Conservation (phyloP, 2,888 invertebrate species). For the Meandrusa payeni region DNA sequence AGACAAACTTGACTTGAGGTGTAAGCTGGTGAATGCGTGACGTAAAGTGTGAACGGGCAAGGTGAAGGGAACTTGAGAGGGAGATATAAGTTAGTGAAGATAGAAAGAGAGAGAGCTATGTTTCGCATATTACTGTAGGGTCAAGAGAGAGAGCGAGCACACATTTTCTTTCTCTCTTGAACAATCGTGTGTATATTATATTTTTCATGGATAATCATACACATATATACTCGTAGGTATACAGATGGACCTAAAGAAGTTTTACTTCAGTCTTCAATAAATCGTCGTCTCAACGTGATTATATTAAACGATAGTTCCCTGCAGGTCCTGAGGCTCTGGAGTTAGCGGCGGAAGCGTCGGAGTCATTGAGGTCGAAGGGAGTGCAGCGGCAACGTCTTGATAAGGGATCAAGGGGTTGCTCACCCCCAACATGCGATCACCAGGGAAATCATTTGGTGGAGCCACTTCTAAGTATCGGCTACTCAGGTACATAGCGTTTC, state of each 20-base stretch:
- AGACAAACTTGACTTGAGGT: too few relatives aligned
- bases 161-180: too few relatives aligned
- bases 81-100: too few relatives aligned
- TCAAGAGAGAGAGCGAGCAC: too few relatives aligned
- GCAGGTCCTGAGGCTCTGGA: constrained; percentile 87
- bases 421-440: constrained; percentile 63
- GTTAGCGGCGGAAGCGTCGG: constrained; percentile 53
- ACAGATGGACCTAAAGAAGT: constrained; percentile 17
- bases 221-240: background rate
- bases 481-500: constrained; percentile 92
- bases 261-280: constrained; percentile 64
- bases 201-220: too few relatives aligned
- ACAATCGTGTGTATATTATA: too few relatives aligned
- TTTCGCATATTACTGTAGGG: too few relatives aligned
- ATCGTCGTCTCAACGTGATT: constrained; percentile 88
- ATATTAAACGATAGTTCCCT: constrained; percentile 97
- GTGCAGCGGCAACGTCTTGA: constrained; percentile 71
- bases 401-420: constrained; percentile 58
- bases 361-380: constrained; percentile 59
- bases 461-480: constrained; percentile 89
- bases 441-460: constrained; percentile 84
- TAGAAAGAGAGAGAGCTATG: too few relatives aligned
- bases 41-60: too few relatives aligned
- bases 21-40: too few relatives aligned
- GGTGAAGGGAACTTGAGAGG: too few relatives aligned